Evolutionary conservation across 2,888 invertebrate species (phyloP).

Genomic region (Mimachlamys varia): DNA sequence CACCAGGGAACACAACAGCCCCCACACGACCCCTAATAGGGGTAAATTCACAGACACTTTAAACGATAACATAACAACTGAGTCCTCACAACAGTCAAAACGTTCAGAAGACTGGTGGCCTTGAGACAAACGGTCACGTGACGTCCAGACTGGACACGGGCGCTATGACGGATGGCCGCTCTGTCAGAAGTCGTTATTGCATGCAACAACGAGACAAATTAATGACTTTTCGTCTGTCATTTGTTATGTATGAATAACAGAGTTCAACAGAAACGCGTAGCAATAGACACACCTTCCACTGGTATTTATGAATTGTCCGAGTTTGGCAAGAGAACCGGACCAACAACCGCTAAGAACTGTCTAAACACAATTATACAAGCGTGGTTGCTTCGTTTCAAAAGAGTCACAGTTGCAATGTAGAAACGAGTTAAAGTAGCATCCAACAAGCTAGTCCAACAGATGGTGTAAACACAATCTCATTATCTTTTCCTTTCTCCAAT

Average conservation of each 20-base stretch:
- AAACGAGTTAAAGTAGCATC: too few species aligned
- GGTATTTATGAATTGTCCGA: too few species aligned
- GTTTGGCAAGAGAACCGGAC: too few species aligned
- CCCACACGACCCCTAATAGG: background rate
- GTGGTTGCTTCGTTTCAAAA: too few species aligned
- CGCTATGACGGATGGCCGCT: background rate
- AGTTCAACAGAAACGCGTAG: background rate
- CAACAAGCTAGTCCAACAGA: too few species aligned
- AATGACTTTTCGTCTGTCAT: background rate
- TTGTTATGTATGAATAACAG: background rate
- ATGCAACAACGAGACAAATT: background rate
- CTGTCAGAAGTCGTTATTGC: slow-evolving; percentile 18
- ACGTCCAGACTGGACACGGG: background rate
- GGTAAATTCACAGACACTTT: background rate
- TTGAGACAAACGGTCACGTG: slow-evolving; percentile 4
- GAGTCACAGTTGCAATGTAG: too few species aligned
- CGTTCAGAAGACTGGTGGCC: background rate
- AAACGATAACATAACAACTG: background rate
- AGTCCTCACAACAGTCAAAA: background rate
- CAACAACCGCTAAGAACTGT: too few species aligned
- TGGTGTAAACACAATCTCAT: too few species aligned
- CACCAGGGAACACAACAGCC: slow-evolving; percentile 26
- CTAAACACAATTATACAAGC: too few species aligned
- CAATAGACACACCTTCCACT: too few species aligned
- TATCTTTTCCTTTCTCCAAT: too few species aligned